phyloP scores from a whole-genome alignment of 2,113 vertebrate genomes.

The Tonatia bakeri region DNA sequence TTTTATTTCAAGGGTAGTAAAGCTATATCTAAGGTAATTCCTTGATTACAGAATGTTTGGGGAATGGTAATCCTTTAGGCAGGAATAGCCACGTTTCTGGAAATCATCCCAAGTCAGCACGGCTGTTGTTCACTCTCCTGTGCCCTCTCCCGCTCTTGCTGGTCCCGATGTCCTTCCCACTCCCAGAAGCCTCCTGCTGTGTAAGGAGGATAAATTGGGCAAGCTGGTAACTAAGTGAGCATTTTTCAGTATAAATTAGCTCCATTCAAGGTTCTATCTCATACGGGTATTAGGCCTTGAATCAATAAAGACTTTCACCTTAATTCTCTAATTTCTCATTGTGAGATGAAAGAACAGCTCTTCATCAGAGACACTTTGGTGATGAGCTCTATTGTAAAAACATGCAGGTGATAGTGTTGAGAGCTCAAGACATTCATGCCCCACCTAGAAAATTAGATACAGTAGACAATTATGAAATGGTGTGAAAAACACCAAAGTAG shows the following conservation, averaged over 20 bases:
- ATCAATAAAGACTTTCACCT: not conserved
- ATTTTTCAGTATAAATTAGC: not conserved
- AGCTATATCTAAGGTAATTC: not conserved
- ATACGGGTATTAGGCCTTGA: not conserved
- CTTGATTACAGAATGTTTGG: not conserved
- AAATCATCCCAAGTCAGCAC: not conserved
- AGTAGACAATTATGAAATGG: conserved; percentile 6
- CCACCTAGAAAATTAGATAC: not conserved
- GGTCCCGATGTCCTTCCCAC: not conserved
- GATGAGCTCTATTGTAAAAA: not conserved
- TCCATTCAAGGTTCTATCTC: not conserved
- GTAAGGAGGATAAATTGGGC: not conserved
- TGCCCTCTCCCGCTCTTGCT: not conserved
- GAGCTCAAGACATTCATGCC: not conserved
- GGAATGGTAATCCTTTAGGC: not conserved
- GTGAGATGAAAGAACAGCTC: not conserved
- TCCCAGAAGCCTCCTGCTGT: not conserved
- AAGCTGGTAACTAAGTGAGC: not conserved
- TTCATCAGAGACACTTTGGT: not conserved
- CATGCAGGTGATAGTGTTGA: not conserved
- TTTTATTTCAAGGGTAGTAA: not conserved
- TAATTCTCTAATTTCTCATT: conserved; percentile 22
- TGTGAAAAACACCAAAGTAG: not conserved
- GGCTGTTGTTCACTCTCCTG: not conserved
- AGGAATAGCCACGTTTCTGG: not conserved